Evolutionary conservation across 2,797 vertebrate genomes (phyloP).

Genomic region (Urophycis tenuis): DNA sequence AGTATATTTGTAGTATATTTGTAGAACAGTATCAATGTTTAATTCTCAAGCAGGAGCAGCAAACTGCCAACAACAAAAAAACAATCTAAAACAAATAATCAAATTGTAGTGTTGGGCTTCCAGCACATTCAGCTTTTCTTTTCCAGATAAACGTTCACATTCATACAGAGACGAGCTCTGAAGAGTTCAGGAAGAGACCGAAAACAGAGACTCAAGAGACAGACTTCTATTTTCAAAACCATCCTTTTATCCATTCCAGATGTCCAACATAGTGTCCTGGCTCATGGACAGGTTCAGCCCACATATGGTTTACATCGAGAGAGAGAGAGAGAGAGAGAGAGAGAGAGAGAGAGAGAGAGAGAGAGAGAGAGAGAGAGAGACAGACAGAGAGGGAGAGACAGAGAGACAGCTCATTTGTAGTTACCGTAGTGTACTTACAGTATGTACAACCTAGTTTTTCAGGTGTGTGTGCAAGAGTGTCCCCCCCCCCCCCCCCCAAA

Average conservation of each 20-base stretch:
- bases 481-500: slow-evolving; percentile 13
- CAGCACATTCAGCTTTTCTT: background rate
- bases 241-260: slow-evolving; percentile 24
- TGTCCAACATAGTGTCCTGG: slow-evolving; percentile 13
- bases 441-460: slow-evolving; percentile 35
- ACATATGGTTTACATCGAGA: slow-evolving; percentile 31
- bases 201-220: slow-evolving; percentile 17
- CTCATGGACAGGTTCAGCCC: slow-evolving; percentile 24
- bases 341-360: slow-evolving; percentile 8
- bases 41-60: background rate
- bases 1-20: background rate
- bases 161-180: background rate
- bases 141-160: background rate
- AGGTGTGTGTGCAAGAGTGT: slow-evolving; percentile 11
- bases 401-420: slow-evolving; percentile 3
- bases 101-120: background rate
- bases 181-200: slow-evolving; percentile 17
- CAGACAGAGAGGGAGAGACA: slow-evolving; percentile 14
- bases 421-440: slow-evolving; percentile 44
- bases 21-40: background rate
- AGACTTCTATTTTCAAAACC: slow-evolving; percentile 31
- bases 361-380: slow-evolving; percentile 12
- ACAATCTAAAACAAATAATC: background rate
- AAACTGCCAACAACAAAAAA: background rate
- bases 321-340: slow-evolving; percentile 6